Conservation (phyloP, 2,888 invertebrate species). For the Tipula vernalis region DNA sequence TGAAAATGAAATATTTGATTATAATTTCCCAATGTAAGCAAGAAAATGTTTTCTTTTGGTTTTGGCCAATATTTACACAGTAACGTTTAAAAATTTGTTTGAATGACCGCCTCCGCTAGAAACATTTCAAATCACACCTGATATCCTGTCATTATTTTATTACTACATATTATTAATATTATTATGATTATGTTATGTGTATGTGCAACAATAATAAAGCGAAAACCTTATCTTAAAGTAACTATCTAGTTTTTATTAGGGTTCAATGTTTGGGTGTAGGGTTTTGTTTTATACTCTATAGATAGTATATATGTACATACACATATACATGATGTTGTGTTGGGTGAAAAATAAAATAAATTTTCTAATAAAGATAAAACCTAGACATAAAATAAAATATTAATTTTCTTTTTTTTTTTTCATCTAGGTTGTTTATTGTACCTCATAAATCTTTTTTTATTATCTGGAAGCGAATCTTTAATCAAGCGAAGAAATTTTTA, state of each 20-base stretch:
- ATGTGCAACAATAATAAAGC: background rate
- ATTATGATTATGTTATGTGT: background rate
- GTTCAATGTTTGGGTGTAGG: background rate
- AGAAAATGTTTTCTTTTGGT: conserved; percentile 10
- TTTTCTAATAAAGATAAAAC: conserved; percentile 4
- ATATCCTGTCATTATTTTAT: background rate
- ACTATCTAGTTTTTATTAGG: background rate
- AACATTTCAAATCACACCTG: background rate
- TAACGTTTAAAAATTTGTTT: background rate
- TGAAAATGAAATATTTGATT: conserved; percentile 15
- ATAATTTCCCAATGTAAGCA: conserved; percentile 14
- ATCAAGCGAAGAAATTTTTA: background rate
- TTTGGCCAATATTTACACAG: background rate
- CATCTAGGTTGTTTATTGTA: background rate
- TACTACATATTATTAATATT: background rate
- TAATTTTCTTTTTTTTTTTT: background rate
- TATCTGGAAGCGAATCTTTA: conserved; percentile 4
- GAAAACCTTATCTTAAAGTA: background rate
- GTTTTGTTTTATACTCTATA: background rate
- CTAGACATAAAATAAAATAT: conserved; percentile 4
- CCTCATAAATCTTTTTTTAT: conserved; percentile 4
- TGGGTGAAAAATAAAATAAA: background rate
- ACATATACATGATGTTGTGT: background rate
- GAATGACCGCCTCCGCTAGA: background rate
- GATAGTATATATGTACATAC: background rate